A percentile compares a stretch with the other conserved stretches of the same genome.
Conservation (phyloP, 2,797 vertebrate genomes). For the Lycodopsis pacificus region DNA sequence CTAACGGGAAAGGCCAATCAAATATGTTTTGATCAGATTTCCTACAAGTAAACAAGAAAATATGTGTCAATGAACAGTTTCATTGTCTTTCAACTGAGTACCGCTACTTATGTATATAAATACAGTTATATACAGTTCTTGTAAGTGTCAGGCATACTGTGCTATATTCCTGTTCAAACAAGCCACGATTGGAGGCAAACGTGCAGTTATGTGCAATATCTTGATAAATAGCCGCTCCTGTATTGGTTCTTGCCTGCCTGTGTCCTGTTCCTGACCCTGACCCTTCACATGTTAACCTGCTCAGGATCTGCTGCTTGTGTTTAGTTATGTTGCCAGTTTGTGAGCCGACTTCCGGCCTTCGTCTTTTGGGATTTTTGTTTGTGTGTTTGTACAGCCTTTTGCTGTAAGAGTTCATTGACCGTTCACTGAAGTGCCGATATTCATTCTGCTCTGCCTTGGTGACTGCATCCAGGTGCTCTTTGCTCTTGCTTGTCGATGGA, state of each 20-base stretch:
- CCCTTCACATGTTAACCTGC: not conserved
- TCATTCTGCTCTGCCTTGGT: not conserved
- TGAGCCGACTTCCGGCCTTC: slow-evolving; percentile 1
- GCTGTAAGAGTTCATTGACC: not conserved
- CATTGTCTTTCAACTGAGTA: not conserved
- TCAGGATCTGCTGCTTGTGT: not conserved
- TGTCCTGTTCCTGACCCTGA: not conserved
- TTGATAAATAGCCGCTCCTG: not conserved
- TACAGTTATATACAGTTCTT: not conserved
- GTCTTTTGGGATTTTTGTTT: not conserved
- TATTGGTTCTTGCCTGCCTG: not conserved
- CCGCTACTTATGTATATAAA: not conserved
- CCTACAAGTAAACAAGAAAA: slow-evolving; percentile 3
- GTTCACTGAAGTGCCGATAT: not conserved
- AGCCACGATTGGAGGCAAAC: not conserved
- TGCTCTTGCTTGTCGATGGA: not conserved
- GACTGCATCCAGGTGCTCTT: not conserved
- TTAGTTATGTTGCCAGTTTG: not conserved
- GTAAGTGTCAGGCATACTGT: not conserved
- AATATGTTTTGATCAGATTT: not conserved
- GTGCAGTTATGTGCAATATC: not conserved
- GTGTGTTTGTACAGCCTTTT: not conserved
- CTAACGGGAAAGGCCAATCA: not conserved
- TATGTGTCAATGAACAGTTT: not conserved
- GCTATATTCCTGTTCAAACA: not conserved